Conservation (phyloP, 2,113 vertebrate genomes). For the Probosciger aterrimus region DNA sequence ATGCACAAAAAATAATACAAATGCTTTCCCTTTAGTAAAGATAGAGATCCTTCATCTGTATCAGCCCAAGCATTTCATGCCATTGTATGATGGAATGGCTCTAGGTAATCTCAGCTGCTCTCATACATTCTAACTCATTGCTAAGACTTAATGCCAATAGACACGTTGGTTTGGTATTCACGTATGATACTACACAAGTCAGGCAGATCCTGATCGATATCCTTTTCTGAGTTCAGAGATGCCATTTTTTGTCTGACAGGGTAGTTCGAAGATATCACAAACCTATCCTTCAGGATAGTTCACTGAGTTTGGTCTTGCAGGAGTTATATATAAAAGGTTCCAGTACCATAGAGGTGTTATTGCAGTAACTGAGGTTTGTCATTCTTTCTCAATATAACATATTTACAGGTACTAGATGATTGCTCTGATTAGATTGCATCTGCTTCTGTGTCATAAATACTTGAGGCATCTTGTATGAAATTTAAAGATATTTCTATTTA, state of each 20-base stretch:
- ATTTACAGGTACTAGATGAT: not conserved
- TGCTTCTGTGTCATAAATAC: not conserved
- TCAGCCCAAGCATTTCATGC: not conserved
- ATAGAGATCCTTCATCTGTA: not conserved
- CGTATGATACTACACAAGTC: not conserved
- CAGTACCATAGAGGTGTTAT: not conserved
- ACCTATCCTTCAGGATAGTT: not conserved
- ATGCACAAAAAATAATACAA: not conserved
- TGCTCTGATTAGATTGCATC: not conserved
- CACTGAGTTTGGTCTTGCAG: not conserved
- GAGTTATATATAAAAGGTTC: not conserved
- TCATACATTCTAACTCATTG: not conserved
- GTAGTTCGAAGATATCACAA: not conserved
- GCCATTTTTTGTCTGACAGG: not conserved
- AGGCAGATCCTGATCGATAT: not conserved
- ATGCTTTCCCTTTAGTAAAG: not conserved
- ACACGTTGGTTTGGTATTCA: not conserved
- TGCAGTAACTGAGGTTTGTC: not conserved
- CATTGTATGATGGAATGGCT: not conserved
- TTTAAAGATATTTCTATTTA: not conserved
- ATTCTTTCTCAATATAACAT: not conserved
- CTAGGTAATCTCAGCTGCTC: not conserved
- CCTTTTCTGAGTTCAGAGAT: not conserved
- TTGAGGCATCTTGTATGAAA: not conserved
- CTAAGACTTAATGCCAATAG: not conserved